Evolutionary conservation across 2,113 vertebrate species (phyloP).

Genomic region (Anoura caudifer): DNA sequence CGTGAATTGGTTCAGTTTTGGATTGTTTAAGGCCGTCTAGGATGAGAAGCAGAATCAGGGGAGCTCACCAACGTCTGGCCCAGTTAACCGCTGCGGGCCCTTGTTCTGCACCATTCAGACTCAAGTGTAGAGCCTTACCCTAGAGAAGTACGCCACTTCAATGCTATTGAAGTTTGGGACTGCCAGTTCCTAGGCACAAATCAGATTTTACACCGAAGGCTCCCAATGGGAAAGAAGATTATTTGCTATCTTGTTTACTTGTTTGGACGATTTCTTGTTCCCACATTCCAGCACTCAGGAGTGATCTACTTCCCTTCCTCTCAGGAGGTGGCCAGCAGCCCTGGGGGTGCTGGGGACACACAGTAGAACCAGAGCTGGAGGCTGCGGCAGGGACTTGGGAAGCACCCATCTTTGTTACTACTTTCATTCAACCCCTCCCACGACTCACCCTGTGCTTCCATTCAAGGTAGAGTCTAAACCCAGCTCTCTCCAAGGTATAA

Average conservation of each 20-base stretch:
- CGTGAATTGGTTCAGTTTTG: not conserved
- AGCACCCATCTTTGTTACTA: not conserved
- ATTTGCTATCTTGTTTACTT: not conserved
- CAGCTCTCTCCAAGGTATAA: too few species aligned
- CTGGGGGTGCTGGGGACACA: not conserved
- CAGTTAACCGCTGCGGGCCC: rapidly evolving
- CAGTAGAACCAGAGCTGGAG: not conserved
- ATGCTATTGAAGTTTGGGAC: not conserved
- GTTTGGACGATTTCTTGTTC: not conserved
- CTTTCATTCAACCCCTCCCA: not conserved
- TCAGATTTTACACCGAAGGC: not conserved
- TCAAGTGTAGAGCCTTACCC: not conserved
- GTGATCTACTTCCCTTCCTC: not conserved
- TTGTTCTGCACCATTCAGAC: too few species aligned
- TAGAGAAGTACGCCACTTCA: not conserved
- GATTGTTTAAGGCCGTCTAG: not conserved
- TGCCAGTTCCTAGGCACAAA: not conserved
- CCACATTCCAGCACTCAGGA: not conserved
- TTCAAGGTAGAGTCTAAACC: not conserved
- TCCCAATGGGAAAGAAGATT: not conserved
- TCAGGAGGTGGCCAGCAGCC: not conserved
- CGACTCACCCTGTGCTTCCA: not conserved
- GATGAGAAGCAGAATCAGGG: not conserved
- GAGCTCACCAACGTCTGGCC: not conserved
- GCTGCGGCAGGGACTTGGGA: not conserved